These are phyloP conservation scores for Silurus aristotelis DNA, from an alignment of 2,797 vertebrate genomes.

Conservation along the genomic window DNA sequence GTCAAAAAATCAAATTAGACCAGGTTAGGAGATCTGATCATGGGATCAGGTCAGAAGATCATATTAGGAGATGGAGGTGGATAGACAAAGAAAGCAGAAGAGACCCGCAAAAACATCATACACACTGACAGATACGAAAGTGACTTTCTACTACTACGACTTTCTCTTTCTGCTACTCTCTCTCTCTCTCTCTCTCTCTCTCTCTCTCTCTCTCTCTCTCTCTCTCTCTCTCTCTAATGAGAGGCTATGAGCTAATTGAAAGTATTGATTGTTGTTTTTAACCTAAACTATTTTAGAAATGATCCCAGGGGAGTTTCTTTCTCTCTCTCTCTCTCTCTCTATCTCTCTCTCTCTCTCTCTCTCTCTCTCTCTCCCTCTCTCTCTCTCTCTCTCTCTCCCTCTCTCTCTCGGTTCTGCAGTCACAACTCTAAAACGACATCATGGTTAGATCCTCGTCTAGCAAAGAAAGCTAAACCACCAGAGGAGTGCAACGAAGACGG, in stretches of 20 bases:
- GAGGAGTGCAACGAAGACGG: slow-evolving; percentile 99
- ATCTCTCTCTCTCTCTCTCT: slow-evolving; percentile 24
- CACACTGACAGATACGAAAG: neutral
- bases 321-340: slow-evolving; percentile 30
- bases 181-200: slow-evolving; percentile 4
- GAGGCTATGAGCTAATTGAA: slow-evolving; percentile 92
- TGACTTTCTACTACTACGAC: neutral
- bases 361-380: slow-evolving; percentile 20
- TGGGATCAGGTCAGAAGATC: neutral
- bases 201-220: neutral
- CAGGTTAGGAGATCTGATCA: neutral
- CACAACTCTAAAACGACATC: slow-evolving; percentile 99
- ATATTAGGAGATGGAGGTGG: neutral
- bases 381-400: slow-evolving; percentile 56
- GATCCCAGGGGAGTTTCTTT: slow-evolving; percentile 42
- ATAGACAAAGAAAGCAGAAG: neutral
- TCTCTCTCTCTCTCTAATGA: slow-evolving; percentile 70
- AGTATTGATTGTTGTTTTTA: slow-evolving; percentile 89
- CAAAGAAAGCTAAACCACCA: slow-evolving; percentile 98
- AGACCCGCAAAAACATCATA: neutral
- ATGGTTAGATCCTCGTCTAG: slow-evolving; percentile 98
- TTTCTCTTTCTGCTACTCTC: slow-evolving; percentile 17
- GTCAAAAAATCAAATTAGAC: neutral
- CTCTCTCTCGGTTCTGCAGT: slow-evolving; percentile 76
- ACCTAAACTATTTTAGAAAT: slow-evolving; percentile 66